Percentiles rank a stretch among this genome's conserved stretches.
Evolutionary conservation across 2,888 invertebrate genomes (phyloP).

Genomic region (Euplagia quadripunctaria): DNA sequence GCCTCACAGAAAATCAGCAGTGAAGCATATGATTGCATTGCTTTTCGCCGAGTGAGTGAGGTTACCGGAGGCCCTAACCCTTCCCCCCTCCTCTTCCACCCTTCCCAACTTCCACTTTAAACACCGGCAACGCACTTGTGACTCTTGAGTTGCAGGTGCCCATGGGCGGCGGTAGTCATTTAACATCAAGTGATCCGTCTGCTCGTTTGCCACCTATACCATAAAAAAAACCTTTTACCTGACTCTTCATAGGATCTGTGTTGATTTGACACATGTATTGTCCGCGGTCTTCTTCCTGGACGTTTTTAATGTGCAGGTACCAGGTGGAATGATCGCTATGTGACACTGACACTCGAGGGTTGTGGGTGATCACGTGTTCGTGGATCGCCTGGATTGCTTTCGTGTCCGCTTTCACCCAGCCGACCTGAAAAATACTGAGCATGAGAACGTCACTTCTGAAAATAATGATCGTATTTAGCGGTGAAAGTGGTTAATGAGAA

Average conservation of each 20-base stretch:
- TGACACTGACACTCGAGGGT: slow-evolving; percentile 92
- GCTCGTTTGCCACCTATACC: too few relatives aligned
- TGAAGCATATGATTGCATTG: too few relatives aligned
- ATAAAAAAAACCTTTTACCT: slow-evolving; percentile 80
- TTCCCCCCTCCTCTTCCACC: too few relatives aligned
- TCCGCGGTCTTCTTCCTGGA: slow-evolving; percentile 93
- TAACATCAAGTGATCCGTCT: too few relatives aligned
- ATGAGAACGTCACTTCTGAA: slow-evolving; percentile 9
- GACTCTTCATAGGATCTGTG: slow-evolving; percentile 96
- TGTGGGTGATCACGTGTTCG: slow-evolving; percentile 95
- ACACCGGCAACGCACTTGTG: too few relatives aligned
- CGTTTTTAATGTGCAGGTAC: slow-evolving; percentile 93
- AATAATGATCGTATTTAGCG: not conserved
- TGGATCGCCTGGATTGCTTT: slow-evolving; percentile 95
- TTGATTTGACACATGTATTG: slow-evolving; percentile 96
- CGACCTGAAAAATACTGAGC: slow-evolving; percentile 87
- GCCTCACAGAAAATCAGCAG: too few relatives aligned
- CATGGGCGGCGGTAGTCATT: too few relatives aligned
- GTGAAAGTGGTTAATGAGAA: not conserved
- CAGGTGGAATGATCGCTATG: slow-evolving; percentile 93
- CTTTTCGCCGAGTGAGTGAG: too few relatives aligned
- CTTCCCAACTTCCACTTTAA: too few relatives aligned
- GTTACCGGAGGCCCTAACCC: too few relatives aligned
- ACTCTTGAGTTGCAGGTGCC: too few relatives aligned
- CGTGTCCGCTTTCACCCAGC: slow-evolving; percentile 95